Conservation (phyloP, 2,797 vertebrate species). For the Enteromius thamalakanensis region DNA sequence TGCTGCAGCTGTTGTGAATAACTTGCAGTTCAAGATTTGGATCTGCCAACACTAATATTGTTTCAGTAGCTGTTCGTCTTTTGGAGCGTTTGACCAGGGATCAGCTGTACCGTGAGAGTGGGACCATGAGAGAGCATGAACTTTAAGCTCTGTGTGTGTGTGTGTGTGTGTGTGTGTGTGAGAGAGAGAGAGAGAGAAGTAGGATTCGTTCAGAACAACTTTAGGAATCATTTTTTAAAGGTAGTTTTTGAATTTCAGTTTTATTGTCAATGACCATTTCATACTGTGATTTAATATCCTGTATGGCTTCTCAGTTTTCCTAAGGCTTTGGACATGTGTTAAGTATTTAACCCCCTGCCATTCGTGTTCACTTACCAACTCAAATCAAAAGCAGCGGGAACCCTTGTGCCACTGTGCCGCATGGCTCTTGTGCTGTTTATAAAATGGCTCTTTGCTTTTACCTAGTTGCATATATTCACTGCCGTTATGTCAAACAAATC, state of each 20-base stretch:
- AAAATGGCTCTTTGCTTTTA: constrained; percentile 37
- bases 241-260: not conserved
- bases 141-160: constrained; percentile 36
- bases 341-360: constrained; percentile 35
- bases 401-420: not conserved
- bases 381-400: constrained; percentile 45
- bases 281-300: constrained; percentile 42
- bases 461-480: constrained; percentile 32
- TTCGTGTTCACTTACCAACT: constrained; percentile 38
- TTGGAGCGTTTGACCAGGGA: constrained; percentile 56
- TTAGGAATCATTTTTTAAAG: not conserved
- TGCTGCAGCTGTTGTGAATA: constrained; percentile 78
- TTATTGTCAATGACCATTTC: not conserved
- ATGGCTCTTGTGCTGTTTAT: constrained; percentile 40
- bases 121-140: constrained; percentile 22
- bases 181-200: not conserved
- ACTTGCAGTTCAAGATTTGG: constrained; percentile 68
- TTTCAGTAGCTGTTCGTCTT: constrained; percentile 73
- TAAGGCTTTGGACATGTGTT: constrained; percentile 27
- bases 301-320: constrained; percentile 32
- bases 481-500: constrained; percentile 48
- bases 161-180: not conserved
- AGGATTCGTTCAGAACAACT: not conserved
- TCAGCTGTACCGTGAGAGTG: constrained; percentile 38
- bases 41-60: constrained; percentile 80